Base-by-base conservation (phyloP, 2,797 vertebrate genomes). In the Atherinosoma microstoma region DNA sequence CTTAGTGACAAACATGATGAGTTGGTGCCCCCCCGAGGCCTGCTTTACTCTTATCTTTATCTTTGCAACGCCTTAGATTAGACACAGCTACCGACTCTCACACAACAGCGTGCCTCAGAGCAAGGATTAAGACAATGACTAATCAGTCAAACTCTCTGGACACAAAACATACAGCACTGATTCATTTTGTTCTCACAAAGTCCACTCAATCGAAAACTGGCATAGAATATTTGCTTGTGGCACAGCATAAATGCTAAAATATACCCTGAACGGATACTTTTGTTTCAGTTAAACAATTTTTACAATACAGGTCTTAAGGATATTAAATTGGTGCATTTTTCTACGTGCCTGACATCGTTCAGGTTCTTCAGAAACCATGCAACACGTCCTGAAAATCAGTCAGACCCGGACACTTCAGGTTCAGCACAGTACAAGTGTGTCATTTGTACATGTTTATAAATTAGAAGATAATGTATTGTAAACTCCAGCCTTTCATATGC, bases 121-220 rank as follows among this genome's bases (percentile, higher is more conserved):
- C 76, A 3, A 68, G 86, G 89, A 90, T 92, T 92, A 91, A 72
- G 85, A 76, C 85, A 70, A 79, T 84, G 89, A 90, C 86, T 85
- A 89, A 89, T 87, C 90, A 88, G 85, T 91, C 84, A 78, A 27
- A 87, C 84, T 83, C 67, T 18, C 79, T 30, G 88, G 89, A 89
- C 90, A 89, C 85, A 85, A 87, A 88, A 80, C 81, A 71, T 29
- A 51, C 65, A 56, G 60, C 1, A 27, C 65, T 70, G 71, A 84
- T 84, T 88, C 85, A 80, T 58, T 81, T 64, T 81, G 47, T 75
- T 54, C 45, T 65, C 62, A 75, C 65, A 85, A 85, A 87, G 82
- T 84, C 76, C 40, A 16, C 72, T 73, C 69, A 38, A 72, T 84
- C 64, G 71, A 78, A 80, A 79, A 74, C 59, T 73, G 83, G 67